These are phyloP conservation scores for Sebastes fasciatus DNA, from an alignment of 2,113 vertebrate species.

Conservation along the genomic window DNA sequence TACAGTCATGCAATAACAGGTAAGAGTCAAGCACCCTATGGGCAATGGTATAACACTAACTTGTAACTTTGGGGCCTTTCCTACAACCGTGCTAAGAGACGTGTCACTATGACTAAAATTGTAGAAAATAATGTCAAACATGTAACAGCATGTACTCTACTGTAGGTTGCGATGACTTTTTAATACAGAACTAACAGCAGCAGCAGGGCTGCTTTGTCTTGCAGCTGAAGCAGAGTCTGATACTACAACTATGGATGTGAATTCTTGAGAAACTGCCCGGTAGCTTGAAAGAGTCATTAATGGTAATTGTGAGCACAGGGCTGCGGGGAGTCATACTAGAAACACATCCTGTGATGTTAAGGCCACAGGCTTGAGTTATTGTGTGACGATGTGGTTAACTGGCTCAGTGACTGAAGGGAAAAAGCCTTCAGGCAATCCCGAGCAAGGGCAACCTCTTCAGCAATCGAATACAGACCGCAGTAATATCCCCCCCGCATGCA, in stretches of 20 bases:
- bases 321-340: constrained; percentile 40
- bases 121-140: not conserved
- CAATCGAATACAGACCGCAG: constrained; percentile 52
- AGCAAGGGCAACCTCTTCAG: constrained; percentile 47
- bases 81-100: too few species aligned
- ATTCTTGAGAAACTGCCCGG: constrained; percentile 47
- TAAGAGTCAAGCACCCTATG: not conserved
- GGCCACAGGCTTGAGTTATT: constrained; percentile 49
- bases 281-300: constrained; percentile 53
- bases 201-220: not conserved
- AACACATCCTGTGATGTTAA: constrained; percentile 49
- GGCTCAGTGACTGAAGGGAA: constrained; percentile 43
- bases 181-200: not conserved
- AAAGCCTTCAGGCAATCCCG: constrained; percentile 34
- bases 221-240: constrained; percentile 21
- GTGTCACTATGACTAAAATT: too few species aligned
- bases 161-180: not conserved
- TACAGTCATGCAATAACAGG: too few species aligned
- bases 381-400: constrained; percentile 17
- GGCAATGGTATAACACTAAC: too few species aligned
- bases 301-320: constrained; percentile 48
- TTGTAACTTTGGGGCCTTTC: too few species aligned
- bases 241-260: constrained; percentile 14
- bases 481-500: constrained; percentile 63
- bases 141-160: not conserved